phyloP scores from a whole-genome alignment of 2,797 vertebrate genomes.

The Phoeniculus purpureus region DNA sequence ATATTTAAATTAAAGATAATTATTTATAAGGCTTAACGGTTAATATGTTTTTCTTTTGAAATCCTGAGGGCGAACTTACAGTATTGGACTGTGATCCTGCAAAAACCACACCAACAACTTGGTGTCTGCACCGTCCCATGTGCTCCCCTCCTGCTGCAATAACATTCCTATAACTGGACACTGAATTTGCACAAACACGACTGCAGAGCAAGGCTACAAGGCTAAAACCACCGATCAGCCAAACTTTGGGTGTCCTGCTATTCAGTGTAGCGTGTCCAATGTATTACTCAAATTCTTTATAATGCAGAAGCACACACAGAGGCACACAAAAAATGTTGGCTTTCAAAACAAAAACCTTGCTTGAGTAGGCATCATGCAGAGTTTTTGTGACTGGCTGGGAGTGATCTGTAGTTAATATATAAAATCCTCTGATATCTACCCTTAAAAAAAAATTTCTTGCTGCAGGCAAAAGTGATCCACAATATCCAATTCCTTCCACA shows the following conservation, averaged over 20 bases:
- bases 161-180: neutral
- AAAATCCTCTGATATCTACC: neutral
- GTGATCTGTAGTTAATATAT: neutral
- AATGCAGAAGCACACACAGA: neutral
- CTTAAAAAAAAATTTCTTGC: neutral
- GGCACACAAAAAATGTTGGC: neutral
- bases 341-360: neutral
- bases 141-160: neutral
- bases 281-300: neutral
- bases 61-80: neutral
- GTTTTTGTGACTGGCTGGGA: neutral
- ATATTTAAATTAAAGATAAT: neutral
- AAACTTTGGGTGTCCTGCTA: neutral
- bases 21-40: neutral
- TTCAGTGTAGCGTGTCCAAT: accelerated
- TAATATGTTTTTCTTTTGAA: constrained; percentile 15
- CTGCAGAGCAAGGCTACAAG: neutral
- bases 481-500: neutral
- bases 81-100: neutral
- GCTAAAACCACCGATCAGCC: neutral
- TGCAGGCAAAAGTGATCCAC: neutral
- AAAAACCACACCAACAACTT: neutral
- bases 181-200: neutral
- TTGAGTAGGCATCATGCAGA: neutral
- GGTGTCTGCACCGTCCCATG: neutral